Percentiles rank a stretch among this genome's conserved stretches.
These are phyloP conservation scores for Catharus bicknelli DNA, from an alignment of 2,113 vertebrate species.

Conservation along the genomic window DNA sequence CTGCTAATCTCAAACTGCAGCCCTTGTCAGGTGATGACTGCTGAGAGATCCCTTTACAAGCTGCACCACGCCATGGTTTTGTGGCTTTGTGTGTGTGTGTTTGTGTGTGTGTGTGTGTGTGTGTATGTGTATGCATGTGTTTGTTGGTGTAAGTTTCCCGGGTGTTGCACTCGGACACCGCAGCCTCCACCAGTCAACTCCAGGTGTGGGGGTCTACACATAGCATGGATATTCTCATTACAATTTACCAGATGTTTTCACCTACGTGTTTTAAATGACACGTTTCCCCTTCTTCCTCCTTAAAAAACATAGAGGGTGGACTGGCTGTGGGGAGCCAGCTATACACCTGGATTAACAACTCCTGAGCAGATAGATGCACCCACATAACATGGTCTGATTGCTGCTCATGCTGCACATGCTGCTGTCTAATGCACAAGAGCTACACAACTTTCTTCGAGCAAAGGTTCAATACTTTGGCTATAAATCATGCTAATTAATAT, in stretches of 20 bases:
- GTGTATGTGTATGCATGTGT: no score
- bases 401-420: background rate
- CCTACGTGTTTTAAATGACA: background rate
- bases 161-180: background rate
- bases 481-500: background rate
- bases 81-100: background rate
- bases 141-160: background rate
- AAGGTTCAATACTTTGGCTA: background rate
- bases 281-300: background rate
- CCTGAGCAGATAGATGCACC: background rate
- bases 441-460: background rate
- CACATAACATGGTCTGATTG: background rate
- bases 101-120: background rate
- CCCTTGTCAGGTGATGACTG: conserved; percentile 54
- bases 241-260: background rate
- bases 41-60: conserved; percentile 42
- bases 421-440: fast-evolving
- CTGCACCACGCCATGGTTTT: background rate
- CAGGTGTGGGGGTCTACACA: background rate
- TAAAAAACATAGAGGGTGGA: background rate
- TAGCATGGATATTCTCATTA: background rate
- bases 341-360: background rate
- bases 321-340: background rate
- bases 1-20: conserved; percentile 60
- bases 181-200: background rate